Percentiles rank a stretch among this genome's conserved stretches.
These are phyloP conservation scores for Phocoena phocoena DNA, from an alignment of 2,113 vertebrate genomes.

Conservation along the genomic window DNA sequence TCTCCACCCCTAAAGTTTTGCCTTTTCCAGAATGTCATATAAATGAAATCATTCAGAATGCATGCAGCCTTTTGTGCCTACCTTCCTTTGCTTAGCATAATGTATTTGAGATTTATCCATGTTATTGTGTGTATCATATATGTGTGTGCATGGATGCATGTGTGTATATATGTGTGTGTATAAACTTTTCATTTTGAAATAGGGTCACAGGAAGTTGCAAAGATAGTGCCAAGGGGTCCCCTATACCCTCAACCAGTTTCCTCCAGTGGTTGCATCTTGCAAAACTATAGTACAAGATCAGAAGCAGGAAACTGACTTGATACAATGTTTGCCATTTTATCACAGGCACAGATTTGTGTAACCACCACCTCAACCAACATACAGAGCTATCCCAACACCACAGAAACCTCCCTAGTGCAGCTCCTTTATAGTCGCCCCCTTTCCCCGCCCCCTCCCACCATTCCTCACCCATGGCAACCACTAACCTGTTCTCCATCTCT, in stretches of 20 bases:
- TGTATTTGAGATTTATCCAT: background rate
- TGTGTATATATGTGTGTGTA: background rate
- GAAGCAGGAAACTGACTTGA: background rate
- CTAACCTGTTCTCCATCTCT: background rate
- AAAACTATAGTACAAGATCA: background rate
- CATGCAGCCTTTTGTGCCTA: background rate
- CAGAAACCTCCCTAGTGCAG: background rate
- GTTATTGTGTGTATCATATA: background rate
- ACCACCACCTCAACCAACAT: background rate
- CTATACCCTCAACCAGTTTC: background rate
- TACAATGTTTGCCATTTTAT: background rate
- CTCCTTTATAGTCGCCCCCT: background rate
- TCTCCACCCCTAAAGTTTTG: background rate
- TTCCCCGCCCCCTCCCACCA: background rate
- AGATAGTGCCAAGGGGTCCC: background rate
- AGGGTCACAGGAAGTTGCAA: background rate
- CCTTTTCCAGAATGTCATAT: background rate
- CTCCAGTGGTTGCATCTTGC: background rate
- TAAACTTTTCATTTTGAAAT: constrained; percentile 14
- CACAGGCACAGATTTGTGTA: background rate
- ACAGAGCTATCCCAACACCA: background rate
- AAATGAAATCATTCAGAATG: background rate
- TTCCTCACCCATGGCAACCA: background rate
- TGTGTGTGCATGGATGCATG: background rate
- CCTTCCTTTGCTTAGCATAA: background rate